phyloP scores from a whole-genome alignment of 1,140 invertebrate genomes.

The Drosophila nigromelanica region DNA sequence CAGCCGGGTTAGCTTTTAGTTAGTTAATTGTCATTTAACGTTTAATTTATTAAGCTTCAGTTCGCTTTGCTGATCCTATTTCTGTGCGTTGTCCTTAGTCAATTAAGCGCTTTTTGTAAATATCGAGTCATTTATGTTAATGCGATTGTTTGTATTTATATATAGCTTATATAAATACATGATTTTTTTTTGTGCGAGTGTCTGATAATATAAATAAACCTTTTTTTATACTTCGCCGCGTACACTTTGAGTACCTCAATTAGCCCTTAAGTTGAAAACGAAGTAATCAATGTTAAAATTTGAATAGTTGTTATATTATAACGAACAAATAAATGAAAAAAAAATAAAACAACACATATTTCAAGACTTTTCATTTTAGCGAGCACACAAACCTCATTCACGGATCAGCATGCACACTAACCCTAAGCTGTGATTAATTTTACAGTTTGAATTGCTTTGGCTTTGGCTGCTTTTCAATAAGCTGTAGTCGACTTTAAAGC shows the following conservation, averaged over 20 bases:
- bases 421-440: no score
- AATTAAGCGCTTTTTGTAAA: slow-evolving; percentile 77
- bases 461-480: background rate
- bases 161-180: slow-evolving; percentile 9
- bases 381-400: background rate
- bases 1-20: slow-evolving; percentile 42
- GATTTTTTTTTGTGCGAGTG: slow-evolving; percentile 32
- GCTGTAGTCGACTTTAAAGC: slow-evolving; percentile 14
- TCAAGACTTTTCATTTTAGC: background rate
- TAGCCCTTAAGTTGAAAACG: slow-evolving; percentile 57
- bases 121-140: slow-evolving; percentile 81
- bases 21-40: slow-evolving; percentile 39
- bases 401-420: no score
- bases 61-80: slow-evolving; percentile 30
- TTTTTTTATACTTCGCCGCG: slow-evolving; percentile 56
- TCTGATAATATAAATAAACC: slow-evolving; percentile 29
- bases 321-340: no score
- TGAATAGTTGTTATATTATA: slow-evolving; percentile 16
- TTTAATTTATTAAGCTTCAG: slow-evolving; percentile 71
- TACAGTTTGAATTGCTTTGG: no score
- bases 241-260: slow-evolving; percentile 73
- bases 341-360: slow-evolving; percentile 14
- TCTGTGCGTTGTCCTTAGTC: slow-evolving; percentile 51
- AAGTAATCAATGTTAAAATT: slow-evolving; percentile 26
- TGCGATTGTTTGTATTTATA: slow-evolving; percentile 34